phyloP scores from a whole-genome alignment of 2,797 vertebrate species.

The Gymnodraco acuticeps region DNA sequence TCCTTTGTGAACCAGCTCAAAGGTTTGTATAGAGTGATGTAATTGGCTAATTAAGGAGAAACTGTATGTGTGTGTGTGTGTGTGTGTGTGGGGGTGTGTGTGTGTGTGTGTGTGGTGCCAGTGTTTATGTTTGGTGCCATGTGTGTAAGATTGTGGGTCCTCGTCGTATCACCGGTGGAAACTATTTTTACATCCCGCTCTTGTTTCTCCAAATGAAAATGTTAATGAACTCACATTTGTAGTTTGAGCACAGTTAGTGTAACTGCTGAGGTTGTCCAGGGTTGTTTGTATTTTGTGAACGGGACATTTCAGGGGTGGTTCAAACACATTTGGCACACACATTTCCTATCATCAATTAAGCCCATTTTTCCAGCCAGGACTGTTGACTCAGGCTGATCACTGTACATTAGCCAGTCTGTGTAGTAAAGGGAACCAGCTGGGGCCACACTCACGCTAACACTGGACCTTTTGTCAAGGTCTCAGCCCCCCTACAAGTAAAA shows the following conservation, averaged over 20 bases:
- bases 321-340: constrained; percentile 68
- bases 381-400: constrained; percentile 84
- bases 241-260: constrained; percentile 13
- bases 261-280: constrained; percentile 44
- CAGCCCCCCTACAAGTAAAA: constrained; percentile 71
- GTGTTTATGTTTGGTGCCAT: constrained; percentile 13
- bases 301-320: constrained; percentile 70
- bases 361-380: constrained; percentile 68
- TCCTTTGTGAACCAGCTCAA: constrained; percentile 59
- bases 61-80: constrained; percentile 27
- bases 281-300: constrained; percentile 67
- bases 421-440: constrained; percentile 84
- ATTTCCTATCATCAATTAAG: constrained; percentile 81
- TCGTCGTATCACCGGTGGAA: constrained; percentile 33
- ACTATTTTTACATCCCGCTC: constrained; percentile 22
- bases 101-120: constrained; percentile 1
- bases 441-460: constrained; percentile 76
- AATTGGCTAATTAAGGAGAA: constrained; percentile 70
- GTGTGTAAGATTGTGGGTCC: constrained; percentile 12
- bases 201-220: constrained; percentile 33
- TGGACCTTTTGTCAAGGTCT: constrained; percentile 82
- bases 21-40: constrained; percentile 39
- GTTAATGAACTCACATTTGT: constrained; percentile 53
- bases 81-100: constrained; percentile 22
- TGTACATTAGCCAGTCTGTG: constrained; percentile 78